Base-by-base conservation (phyloP, 2,888 invertebrate species). In the Megamerina dolium region DNA sequence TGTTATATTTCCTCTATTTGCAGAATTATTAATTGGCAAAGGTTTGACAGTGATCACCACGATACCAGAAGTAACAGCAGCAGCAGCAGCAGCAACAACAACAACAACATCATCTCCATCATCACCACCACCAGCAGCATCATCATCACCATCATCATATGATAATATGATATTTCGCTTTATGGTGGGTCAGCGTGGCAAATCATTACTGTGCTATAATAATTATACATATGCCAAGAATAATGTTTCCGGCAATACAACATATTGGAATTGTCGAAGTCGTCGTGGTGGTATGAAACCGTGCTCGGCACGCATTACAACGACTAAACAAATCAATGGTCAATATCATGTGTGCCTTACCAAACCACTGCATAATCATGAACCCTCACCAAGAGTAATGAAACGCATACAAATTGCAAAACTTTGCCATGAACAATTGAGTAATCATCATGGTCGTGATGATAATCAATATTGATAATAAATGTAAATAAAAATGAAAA, bases 241-340 rank as follows among this genome's bases (percentile, higher is more conserved):
- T 42, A 68, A 66, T 45, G 49, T 53, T 2, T 57, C 61, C 29
- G 64, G 61, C 3, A 45, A 55, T 2, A 67, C 66, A 2, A 65
- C 58, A 2, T 72, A 72, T 44, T 72, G 72, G 72, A 68, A 64
- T 48, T 72, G 72, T 39, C 66, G 72, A 3, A 59, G 55, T 40
- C 60, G 70, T 1, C 63, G 64, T 27, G 42, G 41, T 3, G 66
- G 70, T 3, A 51, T 48, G 13, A 55, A 59, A 9, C 56, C 65
- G 0, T 68, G 70, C 45, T 59, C 58, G 18, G 69, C 70, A 1
- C 55, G 68, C 3, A 56, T 70, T 5, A 63, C 64, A 14, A 68
- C 66, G 17, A 59, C 54, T 4, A 50, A 53, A 48, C 60, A 66
- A 32, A 23, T 51, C 1, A 66, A 63, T 49, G 68, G 67, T 9